Evolutionary conservation across 2,888 invertebrate species (phyloP).

Genomic region (Leptopterna dolabrata): DNA sequence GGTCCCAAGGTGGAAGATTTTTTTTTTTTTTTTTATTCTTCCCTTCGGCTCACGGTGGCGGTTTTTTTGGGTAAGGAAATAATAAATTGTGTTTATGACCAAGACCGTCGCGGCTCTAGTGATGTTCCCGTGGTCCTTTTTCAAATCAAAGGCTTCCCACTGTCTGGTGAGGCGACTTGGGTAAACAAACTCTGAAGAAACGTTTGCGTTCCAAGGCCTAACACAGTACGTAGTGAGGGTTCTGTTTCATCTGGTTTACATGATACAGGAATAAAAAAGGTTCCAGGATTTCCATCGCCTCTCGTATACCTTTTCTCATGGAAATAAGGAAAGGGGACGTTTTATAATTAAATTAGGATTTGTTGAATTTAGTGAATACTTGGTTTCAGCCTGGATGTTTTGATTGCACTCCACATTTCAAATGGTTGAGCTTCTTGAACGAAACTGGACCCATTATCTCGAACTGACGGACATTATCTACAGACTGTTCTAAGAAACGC

Average conservation of each 20-base stretch:
- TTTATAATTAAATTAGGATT: too few relatives aligned
- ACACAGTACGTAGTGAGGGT: neutral
- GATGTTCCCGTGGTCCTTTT: neutral
- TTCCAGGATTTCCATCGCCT: too few relatives aligned
- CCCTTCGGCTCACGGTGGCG: neutral
- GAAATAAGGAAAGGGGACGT: too few relatives aligned
- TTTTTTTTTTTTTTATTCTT: neutral
- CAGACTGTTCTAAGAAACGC: too few relatives aligned
- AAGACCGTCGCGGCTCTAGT: neutral
- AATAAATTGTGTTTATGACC: constrained; percentile 23
- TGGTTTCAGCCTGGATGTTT: too few relatives aligned
- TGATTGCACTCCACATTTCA: too few relatives aligned
- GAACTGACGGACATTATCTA: too few relatives aligned
- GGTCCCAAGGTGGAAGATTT: neutral
- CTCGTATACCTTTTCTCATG: too few relatives aligned
- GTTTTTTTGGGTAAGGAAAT: constrained; percentile 15
- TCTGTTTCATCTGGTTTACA: neutral
- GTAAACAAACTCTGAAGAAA: neutral
- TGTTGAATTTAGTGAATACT: too few relatives aligned
- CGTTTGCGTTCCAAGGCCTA: neutral
- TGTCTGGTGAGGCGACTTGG: neutral
- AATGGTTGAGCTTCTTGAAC: too few relatives aligned
- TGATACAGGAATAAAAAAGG: too few relatives aligned
- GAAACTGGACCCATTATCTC: too few relatives aligned
- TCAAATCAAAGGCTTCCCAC: neutral